Evolutionary conservation across 1,140 invertebrate genomes (phyloP), one percentile per base, ranked within the genome.

Genomic region (Drosophila grimshawi): DNA sequence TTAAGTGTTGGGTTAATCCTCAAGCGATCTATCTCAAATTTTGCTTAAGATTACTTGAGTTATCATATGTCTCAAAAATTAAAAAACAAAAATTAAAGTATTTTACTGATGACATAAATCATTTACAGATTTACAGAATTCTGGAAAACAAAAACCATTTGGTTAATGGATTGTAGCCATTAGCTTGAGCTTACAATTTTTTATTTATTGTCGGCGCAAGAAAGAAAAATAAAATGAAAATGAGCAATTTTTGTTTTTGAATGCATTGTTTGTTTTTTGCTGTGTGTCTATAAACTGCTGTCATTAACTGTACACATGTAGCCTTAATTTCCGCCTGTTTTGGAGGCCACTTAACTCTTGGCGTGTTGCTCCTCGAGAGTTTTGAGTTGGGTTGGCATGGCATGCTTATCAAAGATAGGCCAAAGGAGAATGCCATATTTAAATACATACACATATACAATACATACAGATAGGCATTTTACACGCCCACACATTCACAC

Each of bases 331-430:
- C 43, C 11, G 6, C 8, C 19, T 4, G 10, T n/a, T 45, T 30
- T 30, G 11, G 3, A 86, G 81, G 30, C 75, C 48, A 81, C 71
- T 30, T 19, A 43, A 57, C 48, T 51, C 41, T 53, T 63, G 59
- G 11, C 43, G 46, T 70, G 55, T 32, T 62, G 30, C 8, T n/a
- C 56, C 19, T 4, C 29, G 11, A 51, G 19, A 48, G 10, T 35
- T 75, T 63, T 61, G 41, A 63, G 45, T 66, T 51, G 45, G 39
- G 35, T 55, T 32, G 4, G 27, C 51, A 55, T 39, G 59, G 46
- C 32, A 19, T 57, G 51, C 68, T 82, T 86, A 86, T 86, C 83
- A 82, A 73, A 76, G 67, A 72, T 60, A 81, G 57, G 62, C 80
- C 76, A 46, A 60, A 46, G 72, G 80, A 65, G 49, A 53, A 32